These are phyloP conservation scores for Sternotherus odoratus DNA, from an alignment of 2,797 vertebrate genomes.

Conservation along the genomic window DNA sequence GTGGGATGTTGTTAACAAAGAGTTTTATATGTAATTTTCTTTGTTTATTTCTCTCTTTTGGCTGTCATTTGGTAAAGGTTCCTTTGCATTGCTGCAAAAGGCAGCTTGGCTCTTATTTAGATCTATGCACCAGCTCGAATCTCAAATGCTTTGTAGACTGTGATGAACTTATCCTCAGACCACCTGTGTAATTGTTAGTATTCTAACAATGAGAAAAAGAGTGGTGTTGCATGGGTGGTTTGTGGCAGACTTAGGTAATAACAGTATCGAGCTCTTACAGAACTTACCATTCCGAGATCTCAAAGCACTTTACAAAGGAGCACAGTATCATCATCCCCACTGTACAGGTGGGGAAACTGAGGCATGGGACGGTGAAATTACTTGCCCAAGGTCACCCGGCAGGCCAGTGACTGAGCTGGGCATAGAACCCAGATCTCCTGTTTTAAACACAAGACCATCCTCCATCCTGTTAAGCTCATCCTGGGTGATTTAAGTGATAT, in stretches of 20 bases:
- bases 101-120: not conserved
- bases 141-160: not conserved
- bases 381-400: not conserved
- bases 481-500: not conserved
- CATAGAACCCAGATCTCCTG: not conserved
- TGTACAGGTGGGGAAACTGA: not conserved
- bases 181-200: fast-evolving
- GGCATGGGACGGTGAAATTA: not conserved
- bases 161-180: fast-evolving
- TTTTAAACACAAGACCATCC: not conserved
- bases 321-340: not conserved
- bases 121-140: fast-evolving
- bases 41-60: fast-evolving
- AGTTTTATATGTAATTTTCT: fast-evolving
- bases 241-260: not conserved
- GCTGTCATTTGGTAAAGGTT: fast-evolving
- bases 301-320: not conserved
- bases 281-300: not conserved
- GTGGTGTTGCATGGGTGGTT: not conserved
- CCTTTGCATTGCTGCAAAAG: fast-evolving
- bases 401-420: not conserved
- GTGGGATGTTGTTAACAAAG: no score
- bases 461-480: not conserved
- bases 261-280: not conserved
- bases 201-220: not conserved